These are phyloP conservation scores for Agrochola lota DNA, from an alignment of 2,888 invertebrate genomes.

Conservation along the genomic window DNA sequence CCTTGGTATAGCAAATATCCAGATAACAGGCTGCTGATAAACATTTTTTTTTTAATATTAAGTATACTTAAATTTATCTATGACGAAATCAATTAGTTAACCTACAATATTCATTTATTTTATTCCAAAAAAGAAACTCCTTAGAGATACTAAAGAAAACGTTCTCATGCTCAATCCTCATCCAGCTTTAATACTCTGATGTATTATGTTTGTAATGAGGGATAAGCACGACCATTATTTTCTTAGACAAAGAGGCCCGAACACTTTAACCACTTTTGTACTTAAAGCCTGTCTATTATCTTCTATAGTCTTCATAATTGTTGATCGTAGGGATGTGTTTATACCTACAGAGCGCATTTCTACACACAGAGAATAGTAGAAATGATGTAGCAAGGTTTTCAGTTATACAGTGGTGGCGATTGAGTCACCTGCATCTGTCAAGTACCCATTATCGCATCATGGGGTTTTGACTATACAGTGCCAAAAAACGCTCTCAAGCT, in stretches of 20 bases:
- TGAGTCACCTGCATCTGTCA: too few species aligned
- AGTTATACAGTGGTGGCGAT: too few species aligned
- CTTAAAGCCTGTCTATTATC: conserved; percentile 36
- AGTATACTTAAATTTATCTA: not conserved
- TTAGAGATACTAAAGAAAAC: conserved; percentile 9
- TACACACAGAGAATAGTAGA: not conserved
- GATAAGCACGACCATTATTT: conserved; percentile 29
- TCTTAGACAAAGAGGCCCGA: conserved; percentile 21
- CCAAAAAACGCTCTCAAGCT: too few species aligned
- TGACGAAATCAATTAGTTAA: not conserved
- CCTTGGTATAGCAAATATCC: too few species aligned
- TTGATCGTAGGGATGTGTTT: conserved; percentile 1
- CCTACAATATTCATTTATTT: not conserved
- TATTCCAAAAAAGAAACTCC: not conserved
- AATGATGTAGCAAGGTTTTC: not conserved
- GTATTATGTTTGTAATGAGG: conserved; percentile 9
- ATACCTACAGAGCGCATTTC: not conserved
- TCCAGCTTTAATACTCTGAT: conserved; percentile 22
- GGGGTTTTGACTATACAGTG: too few species aligned
- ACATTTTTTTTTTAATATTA: not conserved
- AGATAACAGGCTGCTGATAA: not conserved
- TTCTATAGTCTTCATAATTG: conserved; percentile 23
- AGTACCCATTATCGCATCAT: too few species aligned
- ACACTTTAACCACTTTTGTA: conserved; percentile 38
- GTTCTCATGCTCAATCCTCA: conserved; percentile 36